phyloP scores from a whole-genome alignment of 1,140 invertebrate species.

The Augochlora pura region DNA sequence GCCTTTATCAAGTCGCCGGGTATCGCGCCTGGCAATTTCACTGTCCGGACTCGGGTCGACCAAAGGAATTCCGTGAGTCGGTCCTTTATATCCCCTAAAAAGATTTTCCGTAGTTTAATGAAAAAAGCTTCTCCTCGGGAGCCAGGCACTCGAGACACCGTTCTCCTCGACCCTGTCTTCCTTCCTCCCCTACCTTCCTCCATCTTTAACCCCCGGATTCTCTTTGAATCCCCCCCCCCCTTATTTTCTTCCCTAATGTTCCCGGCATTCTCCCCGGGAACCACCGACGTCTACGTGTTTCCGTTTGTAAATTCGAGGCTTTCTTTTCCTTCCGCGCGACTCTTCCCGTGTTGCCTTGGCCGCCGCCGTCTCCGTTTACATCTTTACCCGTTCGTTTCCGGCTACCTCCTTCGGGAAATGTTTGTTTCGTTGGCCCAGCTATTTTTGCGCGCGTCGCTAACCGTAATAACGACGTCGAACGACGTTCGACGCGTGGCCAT shows the following conservation, averaged over 20 bases:
- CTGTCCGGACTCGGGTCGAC: constrained; percentile 34
- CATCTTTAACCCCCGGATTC: no score
- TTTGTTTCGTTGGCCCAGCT: no score
- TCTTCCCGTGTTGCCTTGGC: no score
- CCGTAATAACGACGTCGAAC: no score
- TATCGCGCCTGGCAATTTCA: constrained; percentile 53
- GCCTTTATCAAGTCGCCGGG: constrained; percentile 39
- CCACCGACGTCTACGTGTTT: not conserved
- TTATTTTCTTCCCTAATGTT: not conserved
- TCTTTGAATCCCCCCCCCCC: not conserved
- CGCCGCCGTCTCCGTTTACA: no score
- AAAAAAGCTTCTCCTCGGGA: constrained; percentile 51
- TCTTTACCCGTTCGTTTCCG: no score
- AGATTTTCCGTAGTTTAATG: constrained; percentile 61
- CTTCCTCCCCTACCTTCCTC: no score
- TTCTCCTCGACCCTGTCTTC: constrained; percentile 11
- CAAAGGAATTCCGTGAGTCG: constrained; percentile 58
- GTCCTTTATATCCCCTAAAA: constrained; percentile 63
- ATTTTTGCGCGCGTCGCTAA: no score
- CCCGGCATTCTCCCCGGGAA: not conserved
- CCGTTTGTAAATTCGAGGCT: not conserved
- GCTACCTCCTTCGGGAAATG: no score
- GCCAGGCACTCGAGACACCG: constrained; percentile 34
- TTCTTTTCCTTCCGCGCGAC: not conserved
- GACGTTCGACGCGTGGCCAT: no score